Evolutionary conservation across 2,113 vertebrate species (phyloP).

Genomic region (Nothoprocta pentlandii): DNA sequence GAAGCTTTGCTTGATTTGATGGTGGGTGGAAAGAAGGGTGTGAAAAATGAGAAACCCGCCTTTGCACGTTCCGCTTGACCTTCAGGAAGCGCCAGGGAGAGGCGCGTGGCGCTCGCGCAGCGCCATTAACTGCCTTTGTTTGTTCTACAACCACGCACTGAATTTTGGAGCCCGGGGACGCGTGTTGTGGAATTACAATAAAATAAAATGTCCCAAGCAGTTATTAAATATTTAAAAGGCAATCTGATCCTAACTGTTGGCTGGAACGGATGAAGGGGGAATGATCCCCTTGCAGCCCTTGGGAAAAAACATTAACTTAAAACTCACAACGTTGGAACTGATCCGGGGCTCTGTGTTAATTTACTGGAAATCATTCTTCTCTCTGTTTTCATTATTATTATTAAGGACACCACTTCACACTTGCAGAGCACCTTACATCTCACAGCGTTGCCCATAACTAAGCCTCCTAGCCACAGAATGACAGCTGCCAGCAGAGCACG

Average conservation of each 20-base stretch:
- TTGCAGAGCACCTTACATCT: neutral
- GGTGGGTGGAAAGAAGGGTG: constrained; percentile 42
- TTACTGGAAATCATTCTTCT: constrained; percentile 15
- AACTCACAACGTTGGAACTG: neutral
- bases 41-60: constrained; percentile 42
- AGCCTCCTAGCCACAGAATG: neutral
- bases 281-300: constrained; percentile 12
- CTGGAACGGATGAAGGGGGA: constrained; percentile 57
- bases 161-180: constrained; percentile 62
- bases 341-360: constrained; percentile 14
- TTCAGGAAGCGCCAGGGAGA: constrained; percentile 62
- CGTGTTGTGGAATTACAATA: constrained; percentile 63
- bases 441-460: constrained; percentile 23
- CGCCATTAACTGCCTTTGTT: constrained; percentile 69
- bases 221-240: constrained; percentile 77
- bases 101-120: neutral
- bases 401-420: constrained; percentile 18
- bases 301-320: neutral
- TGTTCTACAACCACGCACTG: constrained; percentile 52
- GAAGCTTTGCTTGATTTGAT: constrained; percentile 69
- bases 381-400: neutral
- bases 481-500: neutral
- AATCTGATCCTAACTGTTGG: constrained; percentile 63
- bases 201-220: constrained; percentile 65
- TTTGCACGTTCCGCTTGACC: constrained; percentile 60